These are phyloP conservation scores for Tetraneura akinire DNA, from an alignment of 1,140 invertebrate species.

Conservation along the genomic window DNA sequence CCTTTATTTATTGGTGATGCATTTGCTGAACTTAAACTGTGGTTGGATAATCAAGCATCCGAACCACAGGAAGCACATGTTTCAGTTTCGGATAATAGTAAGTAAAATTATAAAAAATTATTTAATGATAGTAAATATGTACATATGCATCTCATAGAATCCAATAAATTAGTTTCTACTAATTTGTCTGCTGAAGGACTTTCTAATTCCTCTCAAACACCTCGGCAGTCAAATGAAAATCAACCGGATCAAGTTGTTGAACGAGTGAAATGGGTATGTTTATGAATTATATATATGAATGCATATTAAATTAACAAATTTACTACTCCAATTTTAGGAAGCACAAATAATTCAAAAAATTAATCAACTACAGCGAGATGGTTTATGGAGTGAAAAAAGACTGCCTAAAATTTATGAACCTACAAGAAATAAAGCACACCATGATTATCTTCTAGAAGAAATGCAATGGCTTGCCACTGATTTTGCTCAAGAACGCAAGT, in stretches of 20 bases:
- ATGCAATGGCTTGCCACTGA: conserved; percentile 98
- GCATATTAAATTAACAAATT: conserved; percentile 11
- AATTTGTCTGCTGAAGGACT: conserved; percentile 11
- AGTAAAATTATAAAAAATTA: background rate
- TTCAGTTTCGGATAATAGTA: conserved; percentile 35
- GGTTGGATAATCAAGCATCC: conserved; percentile 36
- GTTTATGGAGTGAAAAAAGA: conserved; percentile 88
- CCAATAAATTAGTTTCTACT: conserved; percentile 34
- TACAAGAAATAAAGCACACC: conserved; percentile 87
- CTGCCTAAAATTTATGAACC: conserved; percentile 92
- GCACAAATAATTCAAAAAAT: conserved; percentile 92
- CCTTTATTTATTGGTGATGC: conserved; percentile 43
- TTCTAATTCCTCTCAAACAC: conserved; percentile 1
- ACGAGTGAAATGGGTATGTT: conserved; percentile 39
- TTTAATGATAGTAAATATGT: background rate
- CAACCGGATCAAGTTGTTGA: conserved; percentile 41
- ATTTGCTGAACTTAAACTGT: conserved; percentile 34
- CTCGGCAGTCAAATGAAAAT: conserved; percentile 32
- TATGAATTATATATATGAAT: conserved; percentile 39
- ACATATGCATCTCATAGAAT: background rate
- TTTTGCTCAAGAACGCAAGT: conserved; percentile 95
- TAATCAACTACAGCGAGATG: conserved; percentile 82
- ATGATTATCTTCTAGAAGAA: conserved; percentile 98
- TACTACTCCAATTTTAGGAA: conserved; percentile 63
- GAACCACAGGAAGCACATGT: conserved; percentile 47